Base-by-base conservation (phyloP, 2,113 vertebrate genomes). In the Nothobranchius furzeri region DNA sequence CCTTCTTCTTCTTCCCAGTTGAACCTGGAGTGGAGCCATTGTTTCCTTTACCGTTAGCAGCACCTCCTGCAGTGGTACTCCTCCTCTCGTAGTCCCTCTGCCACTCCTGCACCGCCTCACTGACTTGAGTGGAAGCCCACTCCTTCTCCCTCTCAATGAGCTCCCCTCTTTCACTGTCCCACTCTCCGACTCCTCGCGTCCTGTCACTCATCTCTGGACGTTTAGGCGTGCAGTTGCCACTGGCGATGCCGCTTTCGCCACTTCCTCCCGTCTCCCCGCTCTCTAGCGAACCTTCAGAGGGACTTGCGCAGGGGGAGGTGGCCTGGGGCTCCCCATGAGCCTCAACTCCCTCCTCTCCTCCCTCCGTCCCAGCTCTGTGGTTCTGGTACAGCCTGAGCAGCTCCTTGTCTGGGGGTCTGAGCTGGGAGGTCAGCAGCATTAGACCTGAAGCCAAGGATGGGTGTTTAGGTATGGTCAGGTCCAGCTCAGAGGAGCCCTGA, bases 271-370 rank as follows among this genome's bases (percentile, higher is more conserved):
- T 93, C 73, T 93, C 92, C 7, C 91, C 92, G 6, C 98, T 99
- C 93, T 99, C 98, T 66, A 98, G 94, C 8, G 97, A 99, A 81
- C 96, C 96, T 87, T 98, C 96, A 0, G 97, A 98, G 14, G 96
- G 96, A 91, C 96, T 99, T 90, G 96, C 96, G 63, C 96, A 98
- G 75, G 97, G 97, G 37, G 96, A 97, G 77, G 95, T 92, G 60
- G 95, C 95, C 50, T 92, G 96, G 66, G 95, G 95, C 86, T 93
- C 97, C 49, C 54, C 88, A 6, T 82, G 91, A 2, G 17, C 87
- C 61, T 91, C 91, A 0, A 64, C 80, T 10, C 89, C 90, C 35
- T 82, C 92, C 42, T 85, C 87, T 82, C 90, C 93, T 89, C 93
- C 92, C 91, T 94, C 87, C 89, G 88, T 92, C 81, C 91, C 91